Base-by-base conservation (phyloP, 1,140 invertebrate species). In the Pogonomyrmex barbatus region DNA sequence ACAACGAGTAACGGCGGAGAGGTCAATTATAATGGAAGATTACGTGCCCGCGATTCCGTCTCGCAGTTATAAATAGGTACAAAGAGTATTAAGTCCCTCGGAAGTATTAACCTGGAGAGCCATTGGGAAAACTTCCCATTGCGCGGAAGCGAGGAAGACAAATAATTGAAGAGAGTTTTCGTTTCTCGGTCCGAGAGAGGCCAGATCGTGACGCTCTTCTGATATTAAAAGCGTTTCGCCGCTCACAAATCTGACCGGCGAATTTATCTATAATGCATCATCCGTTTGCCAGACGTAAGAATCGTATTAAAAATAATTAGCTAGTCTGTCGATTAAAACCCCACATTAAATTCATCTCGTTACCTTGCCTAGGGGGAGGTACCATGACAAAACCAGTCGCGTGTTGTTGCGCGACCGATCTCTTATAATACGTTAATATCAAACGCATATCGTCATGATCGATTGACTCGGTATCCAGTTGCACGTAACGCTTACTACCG, bases 1-100 rank as follows among this genome's bases (percentile, higher is more conserved):
- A 86, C 85, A 86, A 67, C 75, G 70, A 86, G 68, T 79, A 89
- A 39, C n/a, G 83, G 50, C 65, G 79, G 79, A 83, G 56, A 88
- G 85, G 89, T 90, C 89, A 89, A 90, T 90, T 90, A 90, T 89
- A 90, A 90, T 90, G 75, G 89, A 85, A 87, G 88, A 89, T 90
- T 90, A 90, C 87, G 75, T 84, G 62, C 60, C 89, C 62, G 50
- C 62, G 78, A 90, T 88, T 87, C 85, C 78, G 85, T 78, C 76
- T 86, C 73, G 84, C 79, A 56, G 79, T 87, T 77, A 85, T 81
- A 90, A 90, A 89, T 89, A 89, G 79, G 56, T 87, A 85, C 79
- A 87, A 89, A 89, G 79, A 87, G 89, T 87, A 90, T 87, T 85
- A 89, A 89, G 88, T 89, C 89, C 76, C 73, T 78, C 62, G 87